phyloP scores from a whole-genome alignment of 2,888 invertebrate species.

The Villa cingulata region DNA sequence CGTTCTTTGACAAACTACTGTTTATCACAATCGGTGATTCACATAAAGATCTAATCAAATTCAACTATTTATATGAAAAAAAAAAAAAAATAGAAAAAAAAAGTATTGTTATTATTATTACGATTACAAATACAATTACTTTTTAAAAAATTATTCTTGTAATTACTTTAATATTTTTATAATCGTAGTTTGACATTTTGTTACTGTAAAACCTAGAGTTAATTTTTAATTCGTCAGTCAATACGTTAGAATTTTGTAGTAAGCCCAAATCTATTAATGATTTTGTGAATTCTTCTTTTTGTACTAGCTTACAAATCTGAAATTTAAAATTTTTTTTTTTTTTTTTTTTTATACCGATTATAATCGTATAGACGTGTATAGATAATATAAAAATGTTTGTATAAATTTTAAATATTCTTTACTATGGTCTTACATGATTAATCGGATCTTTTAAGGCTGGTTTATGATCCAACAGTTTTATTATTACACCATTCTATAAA shows the following conservation, averaged over 20 bases:
- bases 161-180: constrained; percentile 25
- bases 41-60: constrained; percentile 47
- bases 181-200: constrained; percentile 20
- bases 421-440: constrained; percentile 28
- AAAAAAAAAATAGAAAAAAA: neutral
- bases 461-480: constrained; percentile 39
- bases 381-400: too few relatives aligned
- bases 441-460: constrained; percentile 39
- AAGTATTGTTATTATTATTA: neutral
- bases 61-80: constrained; percentile 17
- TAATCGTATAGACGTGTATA: neutral
- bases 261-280: constrained; percentile 44
- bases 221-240: constrained; percentile 16
- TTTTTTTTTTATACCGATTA: too few relatives aligned
- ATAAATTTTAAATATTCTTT: neutral
- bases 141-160: neutral
- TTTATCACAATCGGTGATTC: constrained; percentile 43
- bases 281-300: constrained; percentile 47
- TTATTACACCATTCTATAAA: constrained; percentile 39
- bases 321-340: too few relatives aligned
- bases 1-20: constrained; percentile 43
- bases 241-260: constrained; percentile 25
- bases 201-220: constrained; percentile 19
- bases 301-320: constrained; percentile 42
- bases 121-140: neutral